phyloP scores from a whole-genome alignment of 2,797 vertebrate genomes.

The Anguilla pacifica region DNA sequence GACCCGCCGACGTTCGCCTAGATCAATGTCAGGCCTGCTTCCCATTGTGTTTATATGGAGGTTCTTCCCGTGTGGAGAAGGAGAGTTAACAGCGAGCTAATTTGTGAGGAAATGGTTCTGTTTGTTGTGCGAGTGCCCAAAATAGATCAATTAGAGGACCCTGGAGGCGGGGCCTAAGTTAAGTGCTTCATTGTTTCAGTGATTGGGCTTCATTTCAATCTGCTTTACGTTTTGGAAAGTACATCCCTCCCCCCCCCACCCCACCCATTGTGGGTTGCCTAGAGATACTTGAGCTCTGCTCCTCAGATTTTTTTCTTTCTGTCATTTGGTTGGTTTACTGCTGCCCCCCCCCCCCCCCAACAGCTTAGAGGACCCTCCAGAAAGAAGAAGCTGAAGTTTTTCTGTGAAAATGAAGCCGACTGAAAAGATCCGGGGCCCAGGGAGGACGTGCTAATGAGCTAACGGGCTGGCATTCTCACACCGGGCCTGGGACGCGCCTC shows the following conservation, averaged over 20 bases:
- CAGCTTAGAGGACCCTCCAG: background rate
- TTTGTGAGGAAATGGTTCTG: background rate
- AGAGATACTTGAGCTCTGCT: background rate
- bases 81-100: background rate
- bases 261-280: background rate
- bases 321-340: background rate
- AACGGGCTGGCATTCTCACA: background rate
- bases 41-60: background rate
- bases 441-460: background rate
- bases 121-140: background rate
- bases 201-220: slow-evolving; percentile 8
- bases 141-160: background rate
- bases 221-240: background rate
- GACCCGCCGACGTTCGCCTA: background rate
- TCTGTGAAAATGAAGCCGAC: background rate
- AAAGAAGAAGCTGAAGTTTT: background rate
- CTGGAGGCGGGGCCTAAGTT: background rate
- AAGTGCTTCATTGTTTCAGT: background rate
- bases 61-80: background rate
- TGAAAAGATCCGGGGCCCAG: background rate
- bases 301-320: background rate
- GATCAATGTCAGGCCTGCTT: background rate
- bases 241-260: background rate
- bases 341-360: background rate
- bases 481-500: background rate